Evolutionary conservation across 2,797 vertebrate genomes (phyloP).

Genomic region (Parauchenoglanis punctatus): DNA sequence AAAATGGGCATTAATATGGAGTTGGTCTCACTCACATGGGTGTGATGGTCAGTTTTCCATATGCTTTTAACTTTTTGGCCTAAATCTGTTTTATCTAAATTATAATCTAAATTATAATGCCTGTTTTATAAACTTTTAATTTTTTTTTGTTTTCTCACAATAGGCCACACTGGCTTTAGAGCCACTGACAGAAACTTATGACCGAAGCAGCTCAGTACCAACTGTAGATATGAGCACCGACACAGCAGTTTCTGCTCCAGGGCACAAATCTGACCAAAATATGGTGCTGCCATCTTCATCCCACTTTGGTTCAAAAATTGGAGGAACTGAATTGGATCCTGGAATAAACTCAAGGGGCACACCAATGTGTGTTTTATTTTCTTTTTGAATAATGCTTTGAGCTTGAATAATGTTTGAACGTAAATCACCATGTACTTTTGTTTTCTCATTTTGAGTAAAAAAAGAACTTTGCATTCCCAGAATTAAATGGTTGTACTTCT

Average conservation of each 20-base stretch:
- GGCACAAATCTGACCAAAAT: conserved; percentile 55
- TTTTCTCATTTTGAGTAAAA: background rate
- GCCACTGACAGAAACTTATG: conserved; percentile 81
- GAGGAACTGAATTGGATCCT: conserved; percentile 65
- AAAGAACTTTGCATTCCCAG: background rate
- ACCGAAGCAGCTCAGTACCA: conserved; percentile 75
- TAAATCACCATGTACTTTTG: background rate
- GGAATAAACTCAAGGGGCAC: conserved; percentile 69
- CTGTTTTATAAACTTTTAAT: background rate
- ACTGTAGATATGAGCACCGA: conserved; percentile 68
- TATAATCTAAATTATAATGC: background rate
- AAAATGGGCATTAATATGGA: background rate
- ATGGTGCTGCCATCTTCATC: conserved; percentile 58
- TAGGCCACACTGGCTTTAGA: conserved; percentile 88
- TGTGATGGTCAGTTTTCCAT: background rate
- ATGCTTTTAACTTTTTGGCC: background rate
- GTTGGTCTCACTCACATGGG: background rate
- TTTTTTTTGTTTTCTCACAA: conserved; percentile 38
- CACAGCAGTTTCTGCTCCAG: conserved; percentile 47
- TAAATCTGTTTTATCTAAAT: too few relatives aligned
- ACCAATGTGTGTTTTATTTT: conserved; percentile 75
- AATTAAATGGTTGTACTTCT: conserved; percentile 1
- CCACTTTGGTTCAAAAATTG: conserved; percentile 47
- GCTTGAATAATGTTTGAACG: background rate
- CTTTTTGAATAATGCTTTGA: background rate